phyloP scores from a whole-genome alignment of 1,140 invertebrate genomes.

The Trypoxylus dichotomus region DNA sequence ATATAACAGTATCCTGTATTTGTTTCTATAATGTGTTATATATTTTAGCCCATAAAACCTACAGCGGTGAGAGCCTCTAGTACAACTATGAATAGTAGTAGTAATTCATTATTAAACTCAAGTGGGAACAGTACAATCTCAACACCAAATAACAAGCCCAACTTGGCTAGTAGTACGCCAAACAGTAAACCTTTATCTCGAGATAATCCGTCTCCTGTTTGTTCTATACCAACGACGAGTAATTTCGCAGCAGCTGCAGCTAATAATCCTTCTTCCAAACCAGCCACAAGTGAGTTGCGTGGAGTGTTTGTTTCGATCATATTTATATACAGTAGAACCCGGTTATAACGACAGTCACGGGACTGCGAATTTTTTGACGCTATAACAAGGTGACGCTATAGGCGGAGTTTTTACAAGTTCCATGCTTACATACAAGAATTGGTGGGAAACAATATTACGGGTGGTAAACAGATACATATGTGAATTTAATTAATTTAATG shows the following conservation, averaged over 20 bases:
- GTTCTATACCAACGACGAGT: conserved; percentile 32
- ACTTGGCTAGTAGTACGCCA: conserved; percentile 59
- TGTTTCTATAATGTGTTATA: conserved; percentile 39
- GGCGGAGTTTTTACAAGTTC: too few relatives aligned
- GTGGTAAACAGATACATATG: too few relatives aligned
- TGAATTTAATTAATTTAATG: too few relatives aligned
- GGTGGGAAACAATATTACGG: too few relatives aligned
- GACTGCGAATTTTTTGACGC: too few relatives aligned
- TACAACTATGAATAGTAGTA: conserved; percentile 51
- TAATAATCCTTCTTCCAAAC: conserved; percentile 56
- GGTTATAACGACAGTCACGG: too few relatives aligned
- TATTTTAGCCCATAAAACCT: conserved; percentile 69
- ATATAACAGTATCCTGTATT: neutral
- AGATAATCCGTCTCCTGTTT: conserved; percentile 36
- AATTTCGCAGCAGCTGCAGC: conserved; percentile 68
- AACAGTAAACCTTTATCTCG: conserved; percentile 54
- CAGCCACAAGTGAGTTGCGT: conserved; percentile 42
- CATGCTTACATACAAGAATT: too few relatives aligned
- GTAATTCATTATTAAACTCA: conserved; percentile 61
- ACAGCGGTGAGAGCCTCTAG: conserved; percentile 66
- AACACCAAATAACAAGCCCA: conserved; percentile 59
- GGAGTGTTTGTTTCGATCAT: too few relatives aligned
- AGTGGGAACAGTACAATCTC: conserved; percentile 52
- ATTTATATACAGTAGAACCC: too few relatives aligned
- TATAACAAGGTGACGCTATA: too few relatives aligned